Evolutionary conservation across 2,888 invertebrate species (phyloP).

Genomic region (Argyresthia albistria): DNA sequence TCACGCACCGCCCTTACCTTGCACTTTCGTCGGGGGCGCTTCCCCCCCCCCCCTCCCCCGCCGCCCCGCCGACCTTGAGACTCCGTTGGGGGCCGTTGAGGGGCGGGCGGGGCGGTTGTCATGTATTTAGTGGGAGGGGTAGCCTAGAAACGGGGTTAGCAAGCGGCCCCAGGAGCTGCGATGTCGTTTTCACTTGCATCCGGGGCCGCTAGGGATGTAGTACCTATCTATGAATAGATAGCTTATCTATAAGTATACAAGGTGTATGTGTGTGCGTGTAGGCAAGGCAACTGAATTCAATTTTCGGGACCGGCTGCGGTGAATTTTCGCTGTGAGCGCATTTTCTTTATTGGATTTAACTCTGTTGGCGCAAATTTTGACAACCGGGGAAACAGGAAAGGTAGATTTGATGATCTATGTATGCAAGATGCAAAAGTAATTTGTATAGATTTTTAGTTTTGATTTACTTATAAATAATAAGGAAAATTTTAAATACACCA

Average conservation of each 20-base stretch:
- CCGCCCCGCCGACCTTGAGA: conserved; percentile 62
- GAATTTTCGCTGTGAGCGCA: neutral
- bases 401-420: no score
- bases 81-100: conserved; percentile 27
- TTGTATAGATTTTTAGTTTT: no score
- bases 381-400: no score
- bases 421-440: no score
- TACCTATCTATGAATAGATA: neutral
- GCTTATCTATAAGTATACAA: neutral
- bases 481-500: no score
- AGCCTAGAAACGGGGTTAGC: conserved; percentile 56
- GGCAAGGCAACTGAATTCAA: conserved; percentile 2
- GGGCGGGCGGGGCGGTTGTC: conserved; percentile 4
- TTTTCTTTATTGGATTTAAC: no score
- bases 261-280: neutral
- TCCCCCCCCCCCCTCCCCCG: conserved; percentile 30
- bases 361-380: no score
- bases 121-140: conserved; percentile 21
- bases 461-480: no score
- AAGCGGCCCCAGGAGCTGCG: conserved; percentile 24
- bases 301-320: neutral
- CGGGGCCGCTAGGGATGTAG: conserved; percentile 24
- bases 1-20: conserved; percentile 21
- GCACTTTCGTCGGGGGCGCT: conserved; percentile 56
- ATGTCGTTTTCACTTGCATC: conserved; percentile 67